Percentiles rank a stretch among this genome's conserved stretches.
Conservation (phyloP, 1,140 invertebrate species). For the Ceratina japonica region DNA sequence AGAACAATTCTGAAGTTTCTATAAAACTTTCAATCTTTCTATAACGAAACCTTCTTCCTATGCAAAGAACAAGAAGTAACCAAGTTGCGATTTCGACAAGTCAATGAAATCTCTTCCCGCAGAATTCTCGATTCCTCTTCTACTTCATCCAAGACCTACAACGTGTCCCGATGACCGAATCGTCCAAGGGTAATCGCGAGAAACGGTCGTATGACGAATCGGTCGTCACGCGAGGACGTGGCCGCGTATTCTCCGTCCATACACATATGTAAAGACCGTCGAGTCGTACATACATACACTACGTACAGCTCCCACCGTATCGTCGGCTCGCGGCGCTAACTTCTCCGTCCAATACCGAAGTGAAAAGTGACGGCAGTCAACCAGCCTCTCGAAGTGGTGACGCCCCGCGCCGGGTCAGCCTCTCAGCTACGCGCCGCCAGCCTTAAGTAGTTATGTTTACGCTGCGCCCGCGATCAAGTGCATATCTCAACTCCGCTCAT, state of each 20-base stretch:
- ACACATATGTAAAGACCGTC: no score
- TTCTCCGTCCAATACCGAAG: slow-evolving; percentile 60
- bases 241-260: neutral
- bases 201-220: slow-evolving; percentile 8
- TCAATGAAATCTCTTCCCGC: no score
- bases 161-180: neutral
- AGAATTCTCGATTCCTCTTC: no score
- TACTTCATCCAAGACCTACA: no score
- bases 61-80: no score
- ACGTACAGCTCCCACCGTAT: slow-evolving; percentile 36
- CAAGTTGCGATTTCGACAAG: no score
- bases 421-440: slow-evolving; percentile 45
- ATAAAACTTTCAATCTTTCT: no score
- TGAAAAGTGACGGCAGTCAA: slow-evolving; percentile 63
- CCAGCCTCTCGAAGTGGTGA: slow-evolving; percentile 65
- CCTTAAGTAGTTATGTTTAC: slow-evolving; percentile 64
- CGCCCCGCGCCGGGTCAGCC: slow-evolving; percentile 65
- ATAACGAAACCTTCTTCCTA: no score
- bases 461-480: slow-evolving; percentile 47
- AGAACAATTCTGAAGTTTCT: no score
- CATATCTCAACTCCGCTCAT: slow-evolving; percentile 7
- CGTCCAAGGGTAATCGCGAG: neutral
- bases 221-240: slow-evolving; percentile 31
- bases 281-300: neutral
- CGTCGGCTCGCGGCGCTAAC: neutral